phyloP scores from a whole-genome alignment of 37 sponge, comb jelly and placozoan genomes.

The Cladorhizidae sp. region DNA sequence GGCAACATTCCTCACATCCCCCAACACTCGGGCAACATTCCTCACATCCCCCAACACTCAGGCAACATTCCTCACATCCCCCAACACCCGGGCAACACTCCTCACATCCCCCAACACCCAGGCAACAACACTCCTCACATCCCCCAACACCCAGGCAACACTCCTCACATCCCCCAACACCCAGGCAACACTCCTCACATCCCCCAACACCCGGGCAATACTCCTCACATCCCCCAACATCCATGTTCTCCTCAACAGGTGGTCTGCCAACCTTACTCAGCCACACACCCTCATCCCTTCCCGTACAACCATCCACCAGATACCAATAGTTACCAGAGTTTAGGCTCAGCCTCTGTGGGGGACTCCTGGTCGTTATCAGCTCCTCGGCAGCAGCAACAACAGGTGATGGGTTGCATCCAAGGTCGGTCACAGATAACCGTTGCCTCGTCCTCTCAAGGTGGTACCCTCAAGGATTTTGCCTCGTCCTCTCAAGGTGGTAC shows the following conservation, averaged over 20 bases:
- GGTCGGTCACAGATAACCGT: background rate
- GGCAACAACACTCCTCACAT: background rate
- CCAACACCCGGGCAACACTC: background rate
- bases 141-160: background rate
- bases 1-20: no score
- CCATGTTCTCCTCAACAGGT: no score
- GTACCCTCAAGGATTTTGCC: constrained; percentile 2
- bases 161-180: background rate
- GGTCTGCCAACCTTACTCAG: no score
- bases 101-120: background rate
- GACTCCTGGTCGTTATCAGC: no score
- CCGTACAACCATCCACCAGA: no score
- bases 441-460: background rate
- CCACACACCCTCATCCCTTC: no score
- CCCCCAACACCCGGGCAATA: background rate
- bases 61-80: background rate
- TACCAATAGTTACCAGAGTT: no score
- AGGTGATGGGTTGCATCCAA: background rate
- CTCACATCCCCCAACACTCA: background rate
- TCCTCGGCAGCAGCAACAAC: background rate
- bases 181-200: background rate
- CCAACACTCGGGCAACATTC: background rate
- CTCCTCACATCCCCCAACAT: no score
- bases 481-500: background rate
- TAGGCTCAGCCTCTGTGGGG: no score